These are phyloP conservation scores for Drosophila cardini DNA, from an alignment of 1,140 invertebrate genomes.

Conservation along the genomic window DNA sequence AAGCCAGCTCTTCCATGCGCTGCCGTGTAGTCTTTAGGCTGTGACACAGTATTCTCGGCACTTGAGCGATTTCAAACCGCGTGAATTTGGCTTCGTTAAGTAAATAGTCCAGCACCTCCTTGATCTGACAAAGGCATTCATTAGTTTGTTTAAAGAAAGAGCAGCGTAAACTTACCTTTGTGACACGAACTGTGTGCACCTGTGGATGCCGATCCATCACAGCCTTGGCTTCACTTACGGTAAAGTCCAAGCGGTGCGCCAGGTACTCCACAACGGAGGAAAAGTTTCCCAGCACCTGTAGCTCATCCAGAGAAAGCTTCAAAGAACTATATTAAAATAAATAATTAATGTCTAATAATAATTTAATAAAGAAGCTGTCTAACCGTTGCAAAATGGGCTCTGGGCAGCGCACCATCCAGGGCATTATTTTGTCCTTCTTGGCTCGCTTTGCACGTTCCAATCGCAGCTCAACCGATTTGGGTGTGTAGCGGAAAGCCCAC, in stretches of 20 bases:
- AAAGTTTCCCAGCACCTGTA: conserved; percentile 84
- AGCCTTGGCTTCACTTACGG: conserved; percentile 69
- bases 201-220: conserved; percentile 85
- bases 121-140: conserved; percentile 60
- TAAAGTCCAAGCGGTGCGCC: conserved; percentile 84
- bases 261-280: conserved; percentile 85
- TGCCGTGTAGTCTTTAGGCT: conserved; percentile 85
- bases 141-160: not conserved
- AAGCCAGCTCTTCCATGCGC: conserved; percentile 84
- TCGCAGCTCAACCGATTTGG: conserved; percentile 78
- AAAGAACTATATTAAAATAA: conserved; percentile 72
- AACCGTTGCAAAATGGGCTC: conserved; percentile 83
- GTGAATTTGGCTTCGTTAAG: conserved; percentile 85
- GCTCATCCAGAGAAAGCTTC: conserved; percentile 84
- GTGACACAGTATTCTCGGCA: conserved; percentile 86
- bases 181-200: conserved; percentile 84
- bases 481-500: conserved; percentile 85
- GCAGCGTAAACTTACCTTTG: conserved; percentile 75
- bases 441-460: conserved; percentile 82
- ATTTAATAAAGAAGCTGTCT: not conserved
- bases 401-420: conserved; percentile 86
- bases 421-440: conserved; percentile 85
- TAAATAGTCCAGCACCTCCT: conserved; percentile 86
- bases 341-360: not conserved
- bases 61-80: conserved; percentile 84